Evolutionary conservation across 53 echinoderm and acorn worm genomes (phyloP), one percentile per base, ranked within the genome.

Genomic region (Astropecten irregularis): DNA sequence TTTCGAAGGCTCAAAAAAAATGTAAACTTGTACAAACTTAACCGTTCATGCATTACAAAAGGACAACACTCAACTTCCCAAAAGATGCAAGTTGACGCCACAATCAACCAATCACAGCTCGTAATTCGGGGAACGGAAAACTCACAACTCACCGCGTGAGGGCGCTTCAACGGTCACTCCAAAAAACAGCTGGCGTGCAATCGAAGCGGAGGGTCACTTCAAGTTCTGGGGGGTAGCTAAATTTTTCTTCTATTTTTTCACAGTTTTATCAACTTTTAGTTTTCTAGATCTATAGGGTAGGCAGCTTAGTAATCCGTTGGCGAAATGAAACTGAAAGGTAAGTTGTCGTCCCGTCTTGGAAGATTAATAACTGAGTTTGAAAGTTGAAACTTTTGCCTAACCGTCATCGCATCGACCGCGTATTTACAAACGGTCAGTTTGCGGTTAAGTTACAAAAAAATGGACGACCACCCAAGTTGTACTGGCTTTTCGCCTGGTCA

Each of bases 111-210:
- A 74, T 74, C 74, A 74, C 37, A 21, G 74, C 39, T 23, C 40
- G 74, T n/a, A n/a, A 53, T 13, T 51, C 32, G 31, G 39, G 39
- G 51, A 74, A 74, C 74, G 57, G 57, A 57, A 55, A 71, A 29
- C 28, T 13, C 9, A 22, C 29, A 25, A 22, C 52, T 35, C 15
- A n/a, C 6, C 74, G 6, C 22, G 18, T 37, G 74, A 57, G 74
- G 74, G 74, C 74, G 74, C 74, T 74, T 74, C 38, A 74, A 74
- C 74, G 56, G 74, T 74, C 40, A 38, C 74, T 74, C 57, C 55
- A 74, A 74, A 73, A 74, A 74, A 56, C 74, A 74, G 74, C 74
- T 74, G 74, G 56, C 25, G 56, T 39, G 25, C 25, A 71, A 31
- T 38, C 25, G 18, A 37, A 56, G 37, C 19, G 35, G 64, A 18